Conservation (phyloP, 2,888 invertebrate species). For the Crepidodera aurea region DNA sequence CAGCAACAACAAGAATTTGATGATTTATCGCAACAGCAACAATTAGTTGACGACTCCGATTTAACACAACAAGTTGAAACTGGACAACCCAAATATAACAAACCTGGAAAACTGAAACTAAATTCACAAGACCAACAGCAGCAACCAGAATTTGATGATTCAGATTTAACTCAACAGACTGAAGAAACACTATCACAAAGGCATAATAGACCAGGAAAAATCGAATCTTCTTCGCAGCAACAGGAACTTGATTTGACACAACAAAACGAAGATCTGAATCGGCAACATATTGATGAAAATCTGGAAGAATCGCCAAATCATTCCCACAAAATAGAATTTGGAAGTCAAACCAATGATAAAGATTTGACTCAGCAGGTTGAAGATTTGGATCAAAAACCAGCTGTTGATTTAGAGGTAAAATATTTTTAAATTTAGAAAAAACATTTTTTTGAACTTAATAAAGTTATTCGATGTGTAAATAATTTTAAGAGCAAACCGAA, state of each 20-base stretch:
- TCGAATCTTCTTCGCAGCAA: constrained; percentile 25
- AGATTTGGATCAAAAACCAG: constrained; percentile 5
- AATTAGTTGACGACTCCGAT: constrained; percentile 37
- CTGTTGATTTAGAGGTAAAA: constrained; percentile 12
- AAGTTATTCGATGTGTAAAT: no score
- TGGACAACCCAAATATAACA: not conserved
- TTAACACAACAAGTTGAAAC: constrained; percentile 42
- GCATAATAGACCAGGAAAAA: constrained; percentile 10
- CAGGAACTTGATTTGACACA: constrained; percentile 29
- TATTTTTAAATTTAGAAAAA: no score
- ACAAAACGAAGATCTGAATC: constrained; percentile 33
- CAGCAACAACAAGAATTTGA: constrained; percentile 27
- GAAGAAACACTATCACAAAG: no score
- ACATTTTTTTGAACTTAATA: no score
- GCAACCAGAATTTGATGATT: constrained; percentile 32
- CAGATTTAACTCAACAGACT: constrained; percentile 22
- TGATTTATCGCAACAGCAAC: constrained; percentile 20
- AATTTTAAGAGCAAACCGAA: no score
- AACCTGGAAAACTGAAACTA: constrained; percentile 33
- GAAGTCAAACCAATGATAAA: not conserved
- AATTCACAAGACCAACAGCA: constrained; percentile 19
- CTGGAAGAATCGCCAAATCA: not conserved
- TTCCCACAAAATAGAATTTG: not conserved
- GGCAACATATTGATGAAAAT: constrained; percentile 32
- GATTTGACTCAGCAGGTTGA: constrained; percentile 45